Evolutionary conservation across 35 echinoderm and acorn worm genomes (phyloP).

Genomic region (Heliocidaris tuberculata): DNA sequence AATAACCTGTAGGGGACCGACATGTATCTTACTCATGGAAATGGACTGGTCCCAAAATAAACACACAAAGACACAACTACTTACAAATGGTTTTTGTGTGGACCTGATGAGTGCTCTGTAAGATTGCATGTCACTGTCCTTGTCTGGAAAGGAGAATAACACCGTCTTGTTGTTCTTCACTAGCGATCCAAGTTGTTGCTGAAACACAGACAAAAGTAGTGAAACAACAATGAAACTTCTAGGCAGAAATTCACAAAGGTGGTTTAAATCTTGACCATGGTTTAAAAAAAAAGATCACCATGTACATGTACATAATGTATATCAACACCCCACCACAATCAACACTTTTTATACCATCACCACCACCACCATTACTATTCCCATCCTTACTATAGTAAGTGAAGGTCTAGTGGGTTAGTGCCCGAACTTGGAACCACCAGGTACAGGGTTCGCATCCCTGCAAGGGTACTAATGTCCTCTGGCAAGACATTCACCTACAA

Average conservation of each 20-base stretch:
- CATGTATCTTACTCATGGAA: neutral
- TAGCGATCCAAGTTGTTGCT: constrained; percentile 50
- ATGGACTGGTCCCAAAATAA: neutral
- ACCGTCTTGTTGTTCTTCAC: constrained; percentile 45
- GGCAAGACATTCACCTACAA: too few relatives aligned
- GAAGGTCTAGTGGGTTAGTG: too few relatives aligned
- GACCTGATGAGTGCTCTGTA: constrained; percentile 58
- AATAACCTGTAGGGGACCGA: too few relatives aligned
- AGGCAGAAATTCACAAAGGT: neutral
- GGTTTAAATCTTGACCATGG: neutral
- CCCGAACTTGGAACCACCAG: too few relatives aligned
- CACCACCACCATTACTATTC: neutral
- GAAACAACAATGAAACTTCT: neutral
- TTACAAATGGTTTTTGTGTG: constrained; percentile 63
- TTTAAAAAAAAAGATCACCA: neutral
- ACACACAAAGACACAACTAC: neutral
- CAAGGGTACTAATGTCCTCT: too few relatives aligned
- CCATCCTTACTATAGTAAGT: neutral
- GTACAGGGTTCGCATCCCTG: too few relatives aligned
- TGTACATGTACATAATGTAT: too few relatives aligned
- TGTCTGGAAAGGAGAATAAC: constrained; percentile 51
- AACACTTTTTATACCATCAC: neutral
- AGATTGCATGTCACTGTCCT: constrained; percentile 42
- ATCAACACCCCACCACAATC: too few relatives aligned
- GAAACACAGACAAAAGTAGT: neutral